A percentile compares a stretch with the other conserved stretches of the same genome.
phyloP scores from a whole-genome alignment of 2,113 vertebrate genomes.

The Megalops atlanticus region DNA sequence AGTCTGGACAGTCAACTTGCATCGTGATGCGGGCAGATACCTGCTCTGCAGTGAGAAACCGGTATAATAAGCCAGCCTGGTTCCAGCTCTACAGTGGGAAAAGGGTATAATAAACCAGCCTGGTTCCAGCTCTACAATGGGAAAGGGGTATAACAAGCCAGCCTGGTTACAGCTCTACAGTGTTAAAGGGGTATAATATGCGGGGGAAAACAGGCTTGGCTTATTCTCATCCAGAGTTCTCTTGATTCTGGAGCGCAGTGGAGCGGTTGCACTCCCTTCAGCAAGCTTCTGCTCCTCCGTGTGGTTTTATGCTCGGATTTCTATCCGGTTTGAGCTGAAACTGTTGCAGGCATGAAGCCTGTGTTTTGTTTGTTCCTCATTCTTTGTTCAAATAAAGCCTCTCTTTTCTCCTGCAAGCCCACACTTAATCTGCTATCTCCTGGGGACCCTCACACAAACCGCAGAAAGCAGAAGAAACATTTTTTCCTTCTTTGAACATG shows the following conservation, averaged over 20 bases:
- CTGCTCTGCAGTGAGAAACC: background rate
- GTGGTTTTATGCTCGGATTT: too few relatives aligned
- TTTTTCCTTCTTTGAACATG: background rate
- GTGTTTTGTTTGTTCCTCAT: too few relatives aligned
- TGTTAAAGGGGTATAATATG: background rate
- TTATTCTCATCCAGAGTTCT: too few relatives aligned
- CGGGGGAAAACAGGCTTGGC: background rate
- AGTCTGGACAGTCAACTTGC: too few relatives aligned
- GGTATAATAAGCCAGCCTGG: background rate
- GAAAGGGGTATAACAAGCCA: background rate
- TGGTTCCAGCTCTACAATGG: constrained; percentile 2
- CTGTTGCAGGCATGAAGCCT: too few relatives aligned
- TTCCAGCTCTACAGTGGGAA: too few relatives aligned
- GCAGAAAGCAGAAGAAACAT: background rate
- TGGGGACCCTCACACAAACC: background rate
- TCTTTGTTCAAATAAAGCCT: too few relatives aligned
- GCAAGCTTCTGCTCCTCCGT: too few relatives aligned
- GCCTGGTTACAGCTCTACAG: background rate
- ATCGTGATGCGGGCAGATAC: too few relatives aligned
- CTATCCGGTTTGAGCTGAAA: too few relatives aligned
- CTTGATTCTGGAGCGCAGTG: too few relatives aligned
- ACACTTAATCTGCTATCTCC: background rate
- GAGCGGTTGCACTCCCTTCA: too few relatives aligned
- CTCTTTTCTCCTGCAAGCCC: background rate
- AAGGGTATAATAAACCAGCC: background rate